Evolutionary conservation across 2,113 vertebrate genomes (phyloP), one percentile per base, ranked within the genome.

Genomic region (Chauna torquata): DNA sequence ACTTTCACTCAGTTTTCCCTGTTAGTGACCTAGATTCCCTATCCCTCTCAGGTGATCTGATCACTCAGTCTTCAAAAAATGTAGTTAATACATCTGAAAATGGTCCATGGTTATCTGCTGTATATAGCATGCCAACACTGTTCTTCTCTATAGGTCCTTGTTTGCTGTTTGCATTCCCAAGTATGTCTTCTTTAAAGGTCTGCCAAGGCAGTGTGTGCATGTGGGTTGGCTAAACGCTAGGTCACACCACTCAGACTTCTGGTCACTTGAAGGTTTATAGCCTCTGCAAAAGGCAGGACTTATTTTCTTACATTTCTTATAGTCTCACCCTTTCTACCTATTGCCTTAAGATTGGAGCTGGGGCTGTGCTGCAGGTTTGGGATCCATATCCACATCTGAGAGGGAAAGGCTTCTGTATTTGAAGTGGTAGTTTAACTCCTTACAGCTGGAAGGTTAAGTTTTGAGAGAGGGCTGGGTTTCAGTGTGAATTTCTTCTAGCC

Each of bases 71-170:
- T 57, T 86, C 76, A 68, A 68, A 55, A 82, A 68, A 61, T n/a
- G 32, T 42, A 78, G 65, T 61, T n/a, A 90, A 86, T 40, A 71
- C 19, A 57, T 17, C 17, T 45, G 27, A 72, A 77, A 82, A 62
- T 15, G 68, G 17, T 11, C 36, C 6, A 8, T 16, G 20, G 68
- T 57, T 42, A 82, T 32, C 70, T 86, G 61, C 47, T 8, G 57
- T 42, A 77, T 14, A 22, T 4, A 20, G 11, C 0, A 0, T 36
- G 16, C 19, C 70, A 68, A 27, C 27, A 57, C 3, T 8, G 2
- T 18, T 55, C 71, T 19, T 52, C 52, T 86, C 54, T 47, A 3
- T 18, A 40, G 55, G 54, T 24, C 66, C 28, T 45, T 68, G 17
- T 23, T 69, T 16, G 13, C 49, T 64, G 44, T 54, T 64, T 38